Percentiles rank a stretch among this genome's conserved stretches.
These are phyloP conservation scores for Thyatira batis DNA, from an alignment of 2,888 invertebrate genomes.

Conservation along the genomic window DNA sequence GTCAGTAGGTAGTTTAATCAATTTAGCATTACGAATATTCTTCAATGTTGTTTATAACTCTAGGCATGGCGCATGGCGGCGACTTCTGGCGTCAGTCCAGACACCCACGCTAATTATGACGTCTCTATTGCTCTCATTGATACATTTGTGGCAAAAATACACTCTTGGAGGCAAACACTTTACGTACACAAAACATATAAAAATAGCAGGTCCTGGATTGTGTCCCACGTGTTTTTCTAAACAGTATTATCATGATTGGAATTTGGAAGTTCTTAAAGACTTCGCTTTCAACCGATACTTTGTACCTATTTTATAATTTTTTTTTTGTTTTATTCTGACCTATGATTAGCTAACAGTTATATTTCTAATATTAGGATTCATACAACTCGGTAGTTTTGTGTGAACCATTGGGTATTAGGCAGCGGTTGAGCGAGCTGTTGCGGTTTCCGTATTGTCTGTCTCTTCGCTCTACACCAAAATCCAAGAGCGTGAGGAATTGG, in stretches of 20 bases:
- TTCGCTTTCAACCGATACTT: no score
- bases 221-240: no score
- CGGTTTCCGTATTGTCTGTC: not conserved
- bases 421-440: not conserved
- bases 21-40: slow-evolving; percentile 15
- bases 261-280: no score
- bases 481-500: not conserved
- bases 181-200: not conserved
- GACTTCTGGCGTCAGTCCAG: slow-evolving; percentile 53
- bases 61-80: slow-evolving; percentile 48
- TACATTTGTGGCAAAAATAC: slow-evolving; percentile 11
- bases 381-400: not conserved
- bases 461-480: not conserved
- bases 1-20: no score
- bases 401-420: not conserved
- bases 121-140: slow-evolving; percentile 28
- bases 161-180: not conserved
- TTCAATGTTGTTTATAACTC: slow-evolving; percentile 44
- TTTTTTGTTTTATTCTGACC: no score
- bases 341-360: no score
- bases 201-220: no score
- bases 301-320: no score
- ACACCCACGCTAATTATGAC: slow-evolving; percentile 40
- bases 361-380: no score
- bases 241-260: no score